Percentiles rank a stretch among this genome's conserved stretches.
Evolutionary conservation across 2,113 vertebrate species (phyloP).

Genomic region (Corydoras sp.): DNA sequence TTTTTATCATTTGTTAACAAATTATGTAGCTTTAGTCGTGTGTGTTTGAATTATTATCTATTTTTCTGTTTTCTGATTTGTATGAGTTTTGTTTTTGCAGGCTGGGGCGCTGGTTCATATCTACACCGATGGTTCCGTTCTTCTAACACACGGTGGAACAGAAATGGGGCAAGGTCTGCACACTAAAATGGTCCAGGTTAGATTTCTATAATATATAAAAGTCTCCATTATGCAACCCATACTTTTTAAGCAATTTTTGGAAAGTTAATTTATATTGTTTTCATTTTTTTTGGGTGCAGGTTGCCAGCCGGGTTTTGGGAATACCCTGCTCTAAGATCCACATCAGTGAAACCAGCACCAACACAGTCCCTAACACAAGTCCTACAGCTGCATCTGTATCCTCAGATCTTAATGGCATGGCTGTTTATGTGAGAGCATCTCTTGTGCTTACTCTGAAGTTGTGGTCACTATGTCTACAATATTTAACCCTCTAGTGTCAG

Average conservation of each 20-base stretch:
- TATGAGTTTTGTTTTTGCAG: constrained; percentile 51
- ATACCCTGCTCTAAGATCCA: constrained; percentile 79
- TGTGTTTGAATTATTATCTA: background rate
- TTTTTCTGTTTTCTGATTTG: background rate
- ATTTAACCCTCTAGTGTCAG: too few species aligned
- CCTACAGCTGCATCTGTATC: constrained; percentile 87
- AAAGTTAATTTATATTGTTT: too few species aligned
- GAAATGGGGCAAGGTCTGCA: constrained; percentile 98
- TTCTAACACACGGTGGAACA: constrained; percentile 87
- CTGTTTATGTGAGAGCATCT: constrained; percentile 64
- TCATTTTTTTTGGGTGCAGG: constrained; percentile 55
- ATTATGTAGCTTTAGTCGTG: background rate
- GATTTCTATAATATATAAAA: too few species aligned
- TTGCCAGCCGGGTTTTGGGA: constrained; percentile 79
- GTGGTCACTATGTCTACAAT: background rate
- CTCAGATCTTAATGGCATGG: constrained; percentile 87
- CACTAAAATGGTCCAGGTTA: constrained; percentile 97
- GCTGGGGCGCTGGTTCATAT: constrained; percentile 87
- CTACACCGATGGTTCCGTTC: constrained; percentile 89
- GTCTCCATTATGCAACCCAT: too few species aligned
- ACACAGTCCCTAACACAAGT: constrained; percentile 86
- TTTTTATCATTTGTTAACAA: too few species aligned
- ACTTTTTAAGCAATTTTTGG: too few species aligned
- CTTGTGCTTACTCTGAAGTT: background rate
- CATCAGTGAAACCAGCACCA: constrained; percentile 94